Percentiles rank a stretch among this genome's conserved stretches.
Conservation (phyloP, 2,888 invertebrate genomes). For the Drosophila meridionalis region DNA sequence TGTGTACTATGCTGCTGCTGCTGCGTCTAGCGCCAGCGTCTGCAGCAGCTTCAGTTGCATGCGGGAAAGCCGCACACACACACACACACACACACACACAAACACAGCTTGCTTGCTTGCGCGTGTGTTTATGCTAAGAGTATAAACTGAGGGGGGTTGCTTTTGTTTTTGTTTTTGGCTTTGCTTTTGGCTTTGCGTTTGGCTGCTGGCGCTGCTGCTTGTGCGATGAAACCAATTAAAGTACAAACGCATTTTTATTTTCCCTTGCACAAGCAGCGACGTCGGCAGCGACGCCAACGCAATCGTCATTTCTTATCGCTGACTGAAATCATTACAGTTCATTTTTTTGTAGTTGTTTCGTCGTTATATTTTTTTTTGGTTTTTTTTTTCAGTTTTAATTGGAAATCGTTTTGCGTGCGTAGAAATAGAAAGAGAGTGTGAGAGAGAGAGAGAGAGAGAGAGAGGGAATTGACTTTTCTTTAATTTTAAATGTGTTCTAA, state of each 20-base stretch:
- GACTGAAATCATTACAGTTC: constrained; percentile 50
- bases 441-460: not conserved
- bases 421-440: constrained; percentile 1
- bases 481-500: constrained; percentile 5
- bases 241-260: constrained; percentile 61
- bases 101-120: not conserved
- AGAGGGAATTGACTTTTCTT: not conserved
- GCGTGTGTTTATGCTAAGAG: constrained; percentile 33
- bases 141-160: constrained; percentile 49
- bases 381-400: constrained; percentile 42
- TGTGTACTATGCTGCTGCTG: constrained; percentile 52
- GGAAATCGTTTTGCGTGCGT: constrained; percentile 49
- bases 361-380: not conserved
- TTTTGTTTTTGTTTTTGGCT: constrained; percentile 9
- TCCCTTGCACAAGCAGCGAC: constrained; percentile 10
- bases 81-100: constrained; percentile 8
- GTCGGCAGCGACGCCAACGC: constrained; percentile 32
- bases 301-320: constrained; percentile 45
- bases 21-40: constrained; percentile 32
- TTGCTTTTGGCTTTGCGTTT: not conserved
- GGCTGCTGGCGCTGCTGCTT: constrained; percentile 5
- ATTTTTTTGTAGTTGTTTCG: constrained; percentile 4
- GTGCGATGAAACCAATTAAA: constrained; percentile 63
- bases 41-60: constrained; percentile 45
- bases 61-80: constrained; percentile 41